Evolutionary conservation across 1,140 invertebrate species (phyloP), one percentile per base, ranked within the genome.

Genomic region (Oreohelix idahoensis): DNA sequence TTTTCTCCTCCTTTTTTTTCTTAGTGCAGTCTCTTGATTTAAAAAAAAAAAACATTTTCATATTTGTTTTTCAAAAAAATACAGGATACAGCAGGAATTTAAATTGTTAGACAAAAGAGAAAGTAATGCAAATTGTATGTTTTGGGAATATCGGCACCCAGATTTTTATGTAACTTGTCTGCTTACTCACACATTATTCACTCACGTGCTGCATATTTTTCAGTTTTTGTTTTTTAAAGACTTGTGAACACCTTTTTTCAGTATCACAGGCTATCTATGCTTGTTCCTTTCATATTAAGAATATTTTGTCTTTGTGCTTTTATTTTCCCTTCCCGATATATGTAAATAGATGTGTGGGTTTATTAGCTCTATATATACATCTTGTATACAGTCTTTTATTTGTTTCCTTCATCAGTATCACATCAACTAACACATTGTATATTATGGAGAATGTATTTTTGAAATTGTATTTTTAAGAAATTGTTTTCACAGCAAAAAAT

Each of bases 321-420:
- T 5, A 5, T 36, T 42, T 10, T 45, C 38, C 1, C 0, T 11
- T 45, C 38, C 23, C 29, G 10, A n/a, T 79, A 4, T 66, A 79
- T 79, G 77, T 79, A 79, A 42, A 79, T 79, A 79, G 17, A n/a
- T 79, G 77, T 66, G 77, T 79, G 77, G 77, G 77, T 79, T 79
- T 79, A 4, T 29, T 79, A 63, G 74, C 42, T 76, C 15, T 76
- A 63, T 79, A 66, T 79, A 66, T 69, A 79, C 58, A 66, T 42
- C 42, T 42, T 29, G 39, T 42, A 39, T 49, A 74, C 42, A 42
- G 38, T 74, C 42, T 42, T 49, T 74, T 49, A 42, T 36, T 79
- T 36, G 17, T 79, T 66, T 63, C 63, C 53, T 45, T 78, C 35
- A 79, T 63, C 20, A 69, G 20, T 79, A 79, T 79, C 58, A 39